These are phyloP conservation scores for Cephonodes hylas DNA, from an alignment of 2,888 invertebrate genomes.

Conservation along the genomic window DNA sequence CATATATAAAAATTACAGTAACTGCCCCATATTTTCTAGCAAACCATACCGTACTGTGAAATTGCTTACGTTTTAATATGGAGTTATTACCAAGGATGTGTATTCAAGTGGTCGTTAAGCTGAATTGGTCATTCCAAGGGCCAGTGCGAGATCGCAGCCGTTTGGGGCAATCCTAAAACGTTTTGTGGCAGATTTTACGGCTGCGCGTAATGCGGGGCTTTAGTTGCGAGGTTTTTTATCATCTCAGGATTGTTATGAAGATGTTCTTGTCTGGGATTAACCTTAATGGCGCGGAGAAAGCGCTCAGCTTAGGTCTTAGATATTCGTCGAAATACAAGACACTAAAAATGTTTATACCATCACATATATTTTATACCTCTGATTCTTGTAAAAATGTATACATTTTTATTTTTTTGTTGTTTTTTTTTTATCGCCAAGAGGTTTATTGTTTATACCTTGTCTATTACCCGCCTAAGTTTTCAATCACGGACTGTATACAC, in stretches of 20 bases:
- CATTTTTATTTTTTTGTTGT: too few species aligned
- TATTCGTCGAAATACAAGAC: too few species aligned
- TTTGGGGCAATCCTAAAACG: slow-evolving; percentile 4
- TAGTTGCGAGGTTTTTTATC: not conserved
- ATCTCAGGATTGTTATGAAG: not conserved
- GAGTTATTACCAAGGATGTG: not conserved
- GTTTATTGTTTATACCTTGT: too few species aligned
- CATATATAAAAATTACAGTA: not conserved
- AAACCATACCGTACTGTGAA: not conserved
- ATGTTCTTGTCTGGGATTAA: not conserved
- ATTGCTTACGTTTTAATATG: slow-evolving; percentile 8
- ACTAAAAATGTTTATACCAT: too few species aligned
- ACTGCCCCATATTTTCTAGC: not conserved
- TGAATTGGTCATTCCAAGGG: not conserved
- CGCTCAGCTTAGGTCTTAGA: too few species aligned
- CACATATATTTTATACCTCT: too few species aligned
- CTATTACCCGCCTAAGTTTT: too few species aligned
- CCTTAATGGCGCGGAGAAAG: not conserved
- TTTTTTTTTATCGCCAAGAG: too few species aligned
- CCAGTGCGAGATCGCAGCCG: not conserved
- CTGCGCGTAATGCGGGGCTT: not conserved
- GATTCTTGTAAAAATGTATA: too few species aligned
- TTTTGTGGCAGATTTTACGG: slow-evolving; percentile 10
- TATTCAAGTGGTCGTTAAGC: not conserved
- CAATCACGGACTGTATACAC: too few species aligned